Evolutionary conservation across 2,113 vertebrate genomes (phyloP).

Genomic region (Cranoglanis bouderius): DNA sequence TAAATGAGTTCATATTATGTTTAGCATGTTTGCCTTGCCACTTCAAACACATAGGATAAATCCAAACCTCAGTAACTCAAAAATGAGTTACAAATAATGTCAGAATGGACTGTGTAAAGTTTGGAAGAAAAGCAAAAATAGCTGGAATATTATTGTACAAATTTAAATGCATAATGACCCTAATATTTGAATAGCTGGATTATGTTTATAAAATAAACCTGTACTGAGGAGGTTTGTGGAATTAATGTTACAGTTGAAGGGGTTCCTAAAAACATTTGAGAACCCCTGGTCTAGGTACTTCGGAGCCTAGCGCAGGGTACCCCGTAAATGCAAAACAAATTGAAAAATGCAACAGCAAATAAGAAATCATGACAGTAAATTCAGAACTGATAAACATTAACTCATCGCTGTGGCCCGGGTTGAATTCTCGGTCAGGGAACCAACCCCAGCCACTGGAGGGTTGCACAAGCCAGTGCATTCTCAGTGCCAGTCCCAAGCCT

Average conservation of each 20-base stretch:
- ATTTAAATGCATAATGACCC: background rate
- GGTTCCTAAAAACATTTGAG: background rate
- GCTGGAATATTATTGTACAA: background rate
- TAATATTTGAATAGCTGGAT: background rate
- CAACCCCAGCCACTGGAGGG: too few relatives aligned
- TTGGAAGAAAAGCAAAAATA: background rate
- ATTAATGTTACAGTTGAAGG: background rate
- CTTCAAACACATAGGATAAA: background rate
- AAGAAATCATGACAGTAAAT: background rate
- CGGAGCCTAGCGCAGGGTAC: background rate
- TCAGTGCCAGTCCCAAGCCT: too few relatives aligned
- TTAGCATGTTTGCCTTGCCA: background rate
- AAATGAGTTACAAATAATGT: background rate
- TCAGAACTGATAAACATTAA: background rate
- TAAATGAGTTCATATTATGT: background rate
- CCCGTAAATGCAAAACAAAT: background rate
- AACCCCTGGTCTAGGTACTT: background rate
- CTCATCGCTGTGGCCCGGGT: too few relatives aligned
- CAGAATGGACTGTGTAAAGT: background rate
- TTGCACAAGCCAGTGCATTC: too few relatives aligned
- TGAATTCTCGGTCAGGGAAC: too few relatives aligned
- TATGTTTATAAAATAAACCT: background rate
- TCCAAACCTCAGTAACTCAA: background rate
- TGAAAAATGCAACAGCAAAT: background rate
- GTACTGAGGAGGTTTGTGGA: background rate